Evolutionary conservation across 30 jellyfish, hydroid and myxozoan species (phyloP).

Genomic region (Clytia hemisphaerica): DNA sequence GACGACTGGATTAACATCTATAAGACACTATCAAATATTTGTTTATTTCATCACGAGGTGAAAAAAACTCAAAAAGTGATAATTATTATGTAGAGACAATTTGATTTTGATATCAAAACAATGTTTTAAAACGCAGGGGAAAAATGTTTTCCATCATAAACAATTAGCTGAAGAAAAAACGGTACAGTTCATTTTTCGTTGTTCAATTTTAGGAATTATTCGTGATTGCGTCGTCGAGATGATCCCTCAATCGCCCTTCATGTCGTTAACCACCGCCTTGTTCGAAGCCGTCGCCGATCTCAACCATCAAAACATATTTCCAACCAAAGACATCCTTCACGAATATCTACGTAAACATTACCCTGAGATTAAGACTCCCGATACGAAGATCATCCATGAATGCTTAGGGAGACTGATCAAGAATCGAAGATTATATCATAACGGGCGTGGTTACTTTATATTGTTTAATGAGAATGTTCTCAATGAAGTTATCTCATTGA

Average conservation of each 20-base stretch:
- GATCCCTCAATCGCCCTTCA: slow-evolving; percentile 65
- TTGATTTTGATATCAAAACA: too few species aligned
- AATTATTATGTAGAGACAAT: too few species aligned
- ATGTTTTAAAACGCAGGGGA: too few species aligned
- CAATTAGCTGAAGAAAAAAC: not conserved
- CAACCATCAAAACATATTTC: slow-evolving; percentile 53
- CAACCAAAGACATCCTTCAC: slow-evolving; percentile 46
- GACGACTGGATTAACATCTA: too few species aligned
- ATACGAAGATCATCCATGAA: slow-evolving; percentile 41
- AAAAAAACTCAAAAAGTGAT: too few species aligned
- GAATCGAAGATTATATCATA: slow-evolving; percentile 50
- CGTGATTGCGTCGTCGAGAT: slow-evolving; percentile 64
- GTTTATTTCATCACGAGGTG: too few species aligned
- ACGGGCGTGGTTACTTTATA: slow-evolving; percentile 81
- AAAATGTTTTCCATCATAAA: too few species aligned
- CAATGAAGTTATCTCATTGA: slow-evolving; percentile 12
- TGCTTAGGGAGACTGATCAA: slow-evolving; percentile 62
- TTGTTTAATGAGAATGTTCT: slow-evolving; percentile 45
- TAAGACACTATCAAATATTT: too few species aligned
- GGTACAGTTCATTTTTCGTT: too few species aligned
- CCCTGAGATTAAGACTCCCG: slow-evolving; percentile 57
- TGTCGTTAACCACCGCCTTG: slow-evolving; percentile 64
- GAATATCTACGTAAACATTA: slow-evolving; percentile 48
- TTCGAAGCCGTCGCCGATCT: slow-evolving; percentile 61
- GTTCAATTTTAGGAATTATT: slow-evolving; percentile 36